phyloP scores from a whole-genome alignment of 2,797 vertebrate genomes.

The Crax fasciolata region DNA sequence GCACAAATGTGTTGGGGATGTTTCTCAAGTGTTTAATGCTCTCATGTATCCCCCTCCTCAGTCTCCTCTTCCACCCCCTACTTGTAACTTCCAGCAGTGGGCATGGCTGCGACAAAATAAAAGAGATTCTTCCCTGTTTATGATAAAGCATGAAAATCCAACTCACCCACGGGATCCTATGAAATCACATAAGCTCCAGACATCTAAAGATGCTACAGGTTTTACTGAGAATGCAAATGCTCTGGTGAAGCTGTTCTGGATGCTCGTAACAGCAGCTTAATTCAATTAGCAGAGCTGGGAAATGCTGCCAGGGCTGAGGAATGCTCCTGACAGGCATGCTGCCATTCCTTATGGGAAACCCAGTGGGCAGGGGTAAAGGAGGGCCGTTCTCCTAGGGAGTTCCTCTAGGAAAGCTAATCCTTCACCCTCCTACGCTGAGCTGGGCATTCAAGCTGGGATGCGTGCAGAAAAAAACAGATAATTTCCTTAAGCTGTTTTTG shows the following conservation, averaged over 20 bases:
- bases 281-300: background rate
- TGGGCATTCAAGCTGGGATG: background rate
- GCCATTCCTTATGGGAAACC: background rate
- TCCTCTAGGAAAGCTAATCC: background rate
- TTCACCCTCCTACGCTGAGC: background rate
- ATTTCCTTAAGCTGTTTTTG: constrained; percentile 24
- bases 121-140: background rate
- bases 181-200: background rate
- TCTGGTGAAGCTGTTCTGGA: background rate
- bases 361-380: background rate
- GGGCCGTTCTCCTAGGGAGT: background rate
- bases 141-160: background rate
- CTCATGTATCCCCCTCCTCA: background rate
- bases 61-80: background rate
- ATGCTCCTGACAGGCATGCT: background rate
- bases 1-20: background rate
- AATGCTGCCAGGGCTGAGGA: background rate
- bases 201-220: background rate
- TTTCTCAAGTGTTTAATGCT: background rate
- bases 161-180: background rate
- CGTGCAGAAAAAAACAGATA: background rate
- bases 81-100: background rate
- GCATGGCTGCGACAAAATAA: background rate
- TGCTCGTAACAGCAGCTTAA: background rate
- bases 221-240: background rate